Evolutionary conservation across 2,888 invertebrate species (phyloP).

Genomic region (Dicycla oo): DNA sequence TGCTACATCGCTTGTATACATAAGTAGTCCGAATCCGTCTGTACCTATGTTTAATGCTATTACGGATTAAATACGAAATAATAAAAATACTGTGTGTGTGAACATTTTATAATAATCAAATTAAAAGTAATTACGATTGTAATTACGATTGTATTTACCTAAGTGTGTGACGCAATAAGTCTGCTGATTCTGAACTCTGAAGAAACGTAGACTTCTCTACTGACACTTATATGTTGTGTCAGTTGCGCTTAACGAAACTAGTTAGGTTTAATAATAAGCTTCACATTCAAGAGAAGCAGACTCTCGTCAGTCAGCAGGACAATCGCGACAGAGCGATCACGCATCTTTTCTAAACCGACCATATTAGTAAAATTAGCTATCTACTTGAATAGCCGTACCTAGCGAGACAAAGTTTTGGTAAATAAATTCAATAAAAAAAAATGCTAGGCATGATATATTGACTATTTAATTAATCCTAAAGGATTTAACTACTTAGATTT

Average conservation of each 20-base stretch:
- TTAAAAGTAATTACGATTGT: too few relatives aligned
- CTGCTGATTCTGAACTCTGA: too few relatives aligned
- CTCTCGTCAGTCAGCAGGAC: not conserved
- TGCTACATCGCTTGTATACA: not conserved
- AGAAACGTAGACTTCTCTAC: too few relatives aligned
- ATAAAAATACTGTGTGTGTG: not conserved
- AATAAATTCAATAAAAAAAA: too few relatives aligned
- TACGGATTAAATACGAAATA: too few relatives aligned
- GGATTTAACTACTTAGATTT: not conserved
- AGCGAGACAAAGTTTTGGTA: too few relatives aligned
- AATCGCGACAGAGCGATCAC: not conserved
- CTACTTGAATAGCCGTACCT: not conserved
- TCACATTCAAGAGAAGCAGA: not conserved
- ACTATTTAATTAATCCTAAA: not conserved
- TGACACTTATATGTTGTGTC: too few relatives aligned
- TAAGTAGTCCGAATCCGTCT: not conserved
- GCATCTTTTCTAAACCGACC: not conserved
- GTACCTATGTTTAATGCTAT: not conserved
- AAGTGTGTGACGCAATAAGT: too few relatives aligned
- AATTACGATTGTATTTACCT: too few relatives aligned
- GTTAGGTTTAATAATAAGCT: not conserved
- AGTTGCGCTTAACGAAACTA: too few relatives aligned
- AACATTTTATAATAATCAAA: not conserved
- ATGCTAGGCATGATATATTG: not conserved
- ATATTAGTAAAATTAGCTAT: not conserved